Percentiles rank a stretch among this genome's conserved stretches.
These are phyloP conservation scores for Pycnomerus fuliginosus DNA, from an alignment of 2,888 invertebrate genomes.

Conservation along the genomic window DNA sequence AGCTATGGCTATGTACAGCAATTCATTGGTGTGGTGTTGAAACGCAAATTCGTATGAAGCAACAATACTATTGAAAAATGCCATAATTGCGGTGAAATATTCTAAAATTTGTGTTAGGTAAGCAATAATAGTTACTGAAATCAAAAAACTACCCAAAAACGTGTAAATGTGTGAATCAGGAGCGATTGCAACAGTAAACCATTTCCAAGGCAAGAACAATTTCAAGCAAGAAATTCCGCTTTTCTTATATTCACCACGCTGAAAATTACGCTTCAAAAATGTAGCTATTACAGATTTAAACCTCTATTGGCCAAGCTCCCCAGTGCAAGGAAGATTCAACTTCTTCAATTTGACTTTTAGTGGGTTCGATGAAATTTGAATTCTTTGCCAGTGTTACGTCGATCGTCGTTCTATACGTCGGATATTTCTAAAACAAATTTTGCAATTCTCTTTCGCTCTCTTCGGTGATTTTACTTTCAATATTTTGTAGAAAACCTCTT, in stretches of 20 bases:
- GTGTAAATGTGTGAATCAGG: slow-evolving; percentile 1
- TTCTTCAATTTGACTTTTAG: neutral
- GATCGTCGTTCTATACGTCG: slow-evolving; percentile 1
- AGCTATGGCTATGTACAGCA: slow-evolving; percentile 46
- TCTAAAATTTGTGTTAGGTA: no score
- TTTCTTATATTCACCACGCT: neutral
- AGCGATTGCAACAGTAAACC: slow-evolving; percentile 3
- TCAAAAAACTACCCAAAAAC: slow-evolving; percentile 12
- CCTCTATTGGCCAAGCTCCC: no score
- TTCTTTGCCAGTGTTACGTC: neutral
- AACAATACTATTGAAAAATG: slow-evolving; percentile 54
- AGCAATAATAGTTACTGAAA: no score
- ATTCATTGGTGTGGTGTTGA: slow-evolving; percentile 49
- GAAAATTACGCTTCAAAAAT: no score
- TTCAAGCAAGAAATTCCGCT: neutral
- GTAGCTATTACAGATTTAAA: no score
- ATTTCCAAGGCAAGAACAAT: slow-evolving; percentile 7
- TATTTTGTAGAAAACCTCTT: slow-evolving; percentile 56
- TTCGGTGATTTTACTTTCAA: slow-evolving; percentile 40
- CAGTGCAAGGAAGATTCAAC: no score
- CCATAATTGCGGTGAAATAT: no score
- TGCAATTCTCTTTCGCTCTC: no score
- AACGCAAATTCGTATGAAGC: slow-evolving; percentile 58
- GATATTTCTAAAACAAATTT: slow-evolving; percentile 5
- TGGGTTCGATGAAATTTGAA: slow-evolving; percentile 2